Percentiles rank a stretch among this genome's conserved stretches.
phyloP scores from a whole-genome alignment of 1,140 invertebrate genomes.

The Nomia melanderi region DNA sequence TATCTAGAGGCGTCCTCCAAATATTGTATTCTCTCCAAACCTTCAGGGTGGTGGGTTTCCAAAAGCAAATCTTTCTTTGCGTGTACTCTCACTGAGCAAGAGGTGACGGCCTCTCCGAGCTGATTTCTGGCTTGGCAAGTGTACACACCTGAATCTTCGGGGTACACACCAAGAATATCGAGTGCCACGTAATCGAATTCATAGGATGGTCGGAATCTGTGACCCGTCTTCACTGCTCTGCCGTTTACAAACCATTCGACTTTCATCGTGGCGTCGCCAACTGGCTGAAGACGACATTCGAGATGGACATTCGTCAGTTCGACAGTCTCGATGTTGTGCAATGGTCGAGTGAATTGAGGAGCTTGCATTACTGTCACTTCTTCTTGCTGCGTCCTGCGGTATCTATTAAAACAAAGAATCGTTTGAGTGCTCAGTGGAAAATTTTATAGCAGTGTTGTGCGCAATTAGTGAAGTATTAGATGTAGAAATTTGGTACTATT shows the following conservation, averaged over 20 bases:
- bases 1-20: constrained; percentile 93
- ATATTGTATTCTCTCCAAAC: constrained; percentile 94
- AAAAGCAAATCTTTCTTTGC: constrained; percentile 93
- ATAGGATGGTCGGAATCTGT: constrained; percentile 96
- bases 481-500: too few relatives aligned
- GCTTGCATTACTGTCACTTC: constrained; percentile 90
- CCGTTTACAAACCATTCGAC: constrained; percentile 99
- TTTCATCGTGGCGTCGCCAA: constrained; percentile 96
- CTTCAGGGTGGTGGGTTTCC: constrained; percentile 92
- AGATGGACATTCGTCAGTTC: constrained; percentile 96
- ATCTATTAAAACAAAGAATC: constrained; percentile 72
- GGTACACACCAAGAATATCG: constrained; percentile 97
- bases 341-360: constrained; percentile 91
- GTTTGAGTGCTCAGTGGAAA: too few relatives aligned
- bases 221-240: constrained; percentile 91
- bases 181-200: constrained; percentile 99
- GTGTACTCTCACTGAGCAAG: constrained; percentile 92
- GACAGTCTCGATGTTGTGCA: constrained; percentile 95
- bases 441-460: too few relatives aligned
- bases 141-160: constrained; percentile 97
- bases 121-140: constrained; percentile 95
- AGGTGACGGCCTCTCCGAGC: constrained; percentile 96
- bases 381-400: constrained; percentile 86
- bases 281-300: constrained; percentile 95
- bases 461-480: too few relatives aligned